Percentiles rank a stretch among this genome's conserved stretches.
phyloP scores from a whole-genome alignment of 2,888 invertebrate genomes.

The Torymus auratus region DNA sequence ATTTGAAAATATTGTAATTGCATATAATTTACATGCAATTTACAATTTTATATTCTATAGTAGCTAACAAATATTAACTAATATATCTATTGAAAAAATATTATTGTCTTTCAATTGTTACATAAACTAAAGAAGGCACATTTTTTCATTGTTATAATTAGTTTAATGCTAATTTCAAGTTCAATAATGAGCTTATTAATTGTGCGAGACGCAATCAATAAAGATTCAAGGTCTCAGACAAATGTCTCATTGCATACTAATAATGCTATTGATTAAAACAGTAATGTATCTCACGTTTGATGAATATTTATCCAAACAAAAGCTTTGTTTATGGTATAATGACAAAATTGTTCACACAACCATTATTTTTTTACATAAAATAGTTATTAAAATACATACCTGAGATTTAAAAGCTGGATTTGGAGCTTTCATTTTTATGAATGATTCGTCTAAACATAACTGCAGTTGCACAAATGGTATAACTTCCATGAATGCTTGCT shows the following conservation, averaged over 20 bases:
- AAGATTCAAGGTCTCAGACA: conserved; percentile 48
- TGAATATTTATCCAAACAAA: conserved; percentile 34
- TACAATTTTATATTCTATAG: no score
- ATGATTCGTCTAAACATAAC: conserved; percentile 69
- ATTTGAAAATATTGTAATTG: neutral
- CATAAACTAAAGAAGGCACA: no score
- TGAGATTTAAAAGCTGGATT: conserved; percentile 50
- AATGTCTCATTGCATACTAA: conserved; percentile 40
- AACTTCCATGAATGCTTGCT: conserved; percentile 29
- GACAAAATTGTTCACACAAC: neutral
- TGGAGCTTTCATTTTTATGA: conserved; percentile 63
- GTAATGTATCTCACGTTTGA: conserved; percentile 39
- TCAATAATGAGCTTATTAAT: conserved; percentile 35
- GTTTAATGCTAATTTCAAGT: conserved; percentile 24
- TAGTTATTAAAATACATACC: conserved; percentile 44
- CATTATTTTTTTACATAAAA: neutral
- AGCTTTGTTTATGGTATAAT: conserved; percentile 14
- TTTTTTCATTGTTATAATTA: conserved; percentile 1
- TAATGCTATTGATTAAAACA: conserved; percentile 21
- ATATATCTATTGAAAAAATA: no score
- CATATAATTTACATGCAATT: neutral
- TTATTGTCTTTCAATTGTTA: no score
- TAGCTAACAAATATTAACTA: no score
- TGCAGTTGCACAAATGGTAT: conserved; percentile 68
- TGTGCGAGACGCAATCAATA: conserved; percentile 42